Base-by-base conservation (phyloP, 2,113 vertebrate genomes). In the Sturnus vulgaris region DNA sequence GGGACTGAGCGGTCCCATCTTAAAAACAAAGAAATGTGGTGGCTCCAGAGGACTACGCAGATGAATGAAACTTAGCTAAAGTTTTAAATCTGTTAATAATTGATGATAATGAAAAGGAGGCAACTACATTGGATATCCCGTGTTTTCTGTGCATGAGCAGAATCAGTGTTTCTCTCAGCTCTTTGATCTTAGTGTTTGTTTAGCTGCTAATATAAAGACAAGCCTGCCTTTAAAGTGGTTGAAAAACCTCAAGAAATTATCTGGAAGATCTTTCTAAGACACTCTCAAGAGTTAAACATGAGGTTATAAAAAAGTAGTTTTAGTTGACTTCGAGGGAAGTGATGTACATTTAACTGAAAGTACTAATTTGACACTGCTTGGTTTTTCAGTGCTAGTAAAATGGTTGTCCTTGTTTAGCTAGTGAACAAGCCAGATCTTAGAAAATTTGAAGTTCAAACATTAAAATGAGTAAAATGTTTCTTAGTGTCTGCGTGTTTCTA, bases 61-160 rank as follows among this genome's bases (percentile, higher is more conserved):
- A 37, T 64, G 27, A 72, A 27, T n/a, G 79, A 85, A 92, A 90
- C 47, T 64, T 52, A 35, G 5, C 35, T 50, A 12, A 63, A 60
- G 25, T 61, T 52, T 89, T 71, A 28, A 91, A 92, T 15, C 7
- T 63, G n/a, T 80, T 82, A 24, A 4, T 52, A 78, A 77, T 8
- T 71, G 30, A 42, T 90, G 17, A 53, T 57, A 11, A 77, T 76
- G 39, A 76, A 94, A 91, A 93, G 30, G 27, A 87, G 33, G 8
- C 5, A 46, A 33, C 31, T 22, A 2, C 24, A 8, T 19, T 33
- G 25, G 49, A 27, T 16, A 12, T 1, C 11, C 1, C 27, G 39
- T 39, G 7, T 49, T 91, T 96, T 79, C 85, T 42, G 9, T 23
- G 56, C 8, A 5, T 15, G 28, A 77, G 14, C 14, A 59, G 30